Percentiles rank a stretch among this genome's conserved stretches.
Conservation (phyloP, 2,113 vertebrate genomes). For the Hypocryptadius cinnamomeus region DNA sequence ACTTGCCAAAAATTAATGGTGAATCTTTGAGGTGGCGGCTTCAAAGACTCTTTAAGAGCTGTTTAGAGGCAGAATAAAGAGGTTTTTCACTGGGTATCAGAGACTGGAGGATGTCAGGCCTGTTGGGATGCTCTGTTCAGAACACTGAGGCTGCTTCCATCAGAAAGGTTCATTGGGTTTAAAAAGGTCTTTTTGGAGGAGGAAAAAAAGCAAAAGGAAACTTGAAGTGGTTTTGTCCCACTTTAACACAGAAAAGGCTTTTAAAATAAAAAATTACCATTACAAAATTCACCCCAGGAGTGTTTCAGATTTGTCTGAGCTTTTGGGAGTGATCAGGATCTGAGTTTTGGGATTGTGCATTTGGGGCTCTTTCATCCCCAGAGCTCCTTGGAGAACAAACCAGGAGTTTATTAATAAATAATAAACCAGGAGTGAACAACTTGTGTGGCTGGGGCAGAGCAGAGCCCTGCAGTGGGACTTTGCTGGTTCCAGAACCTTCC, state of each 20-base stretch:
- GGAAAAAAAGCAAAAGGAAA: background rate
- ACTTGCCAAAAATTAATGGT: background rate
- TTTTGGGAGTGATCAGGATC: background rate
- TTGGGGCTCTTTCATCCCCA: background rate
- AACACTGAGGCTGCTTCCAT: background rate
- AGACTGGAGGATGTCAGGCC: background rate
- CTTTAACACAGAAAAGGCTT: background rate
- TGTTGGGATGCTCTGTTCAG: background rate
- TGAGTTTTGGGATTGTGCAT: background rate
- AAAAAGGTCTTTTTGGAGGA: background rate
- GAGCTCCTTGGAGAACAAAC: background rate
- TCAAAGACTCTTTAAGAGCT: background rate
- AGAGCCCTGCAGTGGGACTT: too few species aligned
- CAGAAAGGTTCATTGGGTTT: background rate
- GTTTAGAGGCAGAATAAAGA: background rate
- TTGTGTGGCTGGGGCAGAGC: background rate
- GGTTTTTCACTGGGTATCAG: background rate
- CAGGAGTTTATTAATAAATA: background rate
- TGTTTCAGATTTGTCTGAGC: background rate
- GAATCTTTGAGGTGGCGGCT: background rate
- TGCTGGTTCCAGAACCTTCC: background rate
- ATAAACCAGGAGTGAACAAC: background rate
- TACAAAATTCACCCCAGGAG: background rate
- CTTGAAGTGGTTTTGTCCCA: background rate
- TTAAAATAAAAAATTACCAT: background rate